Conservation (phyloP, 1,140 invertebrate species). For the Drosophila sturtevanti region DNA sequence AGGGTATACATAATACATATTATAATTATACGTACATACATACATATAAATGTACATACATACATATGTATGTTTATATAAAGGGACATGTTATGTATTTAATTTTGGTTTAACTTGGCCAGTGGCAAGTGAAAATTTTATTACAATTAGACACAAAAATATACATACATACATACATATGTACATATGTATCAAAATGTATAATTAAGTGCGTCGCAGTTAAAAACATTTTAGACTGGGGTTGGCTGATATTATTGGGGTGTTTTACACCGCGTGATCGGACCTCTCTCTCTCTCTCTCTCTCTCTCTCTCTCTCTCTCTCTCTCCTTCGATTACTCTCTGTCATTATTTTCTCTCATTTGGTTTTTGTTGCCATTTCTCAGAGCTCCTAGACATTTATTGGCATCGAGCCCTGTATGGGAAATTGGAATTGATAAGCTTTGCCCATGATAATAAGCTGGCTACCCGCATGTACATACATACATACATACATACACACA, state of each 20-base stretch:
- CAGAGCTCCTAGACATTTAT: neutral
- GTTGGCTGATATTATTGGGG: conserved; percentile 2
- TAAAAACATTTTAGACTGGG: conserved; percentile 1
- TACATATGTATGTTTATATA: neutral
- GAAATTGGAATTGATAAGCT: neutral
- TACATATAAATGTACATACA: neutral
- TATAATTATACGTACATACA: no score
- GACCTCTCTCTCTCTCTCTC: neutral
- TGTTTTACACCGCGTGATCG: conserved; percentile 28
- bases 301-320: neutral
- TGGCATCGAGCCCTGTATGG: neutral
- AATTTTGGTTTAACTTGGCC: conserved; percentile 19
- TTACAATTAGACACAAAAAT: conserved; percentile 29
- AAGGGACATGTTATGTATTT: neutral
- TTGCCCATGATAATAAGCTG: neutral
- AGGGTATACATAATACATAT: no score
- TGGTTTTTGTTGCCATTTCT: neutral
- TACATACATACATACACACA: no score
- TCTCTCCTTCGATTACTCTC: neutral
- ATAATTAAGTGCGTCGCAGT: conserved; percentile 39
- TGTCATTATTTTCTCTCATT: no score
- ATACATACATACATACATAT: neutral
- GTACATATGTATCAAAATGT: conserved; percentile 6
- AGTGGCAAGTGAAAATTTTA: conserved; percentile 29
- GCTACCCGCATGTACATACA: neutral